Evolutionary conservation across 2,113 vertebrate genomes (phyloP).

Genomic region (Gambusia affinis): DNA sequence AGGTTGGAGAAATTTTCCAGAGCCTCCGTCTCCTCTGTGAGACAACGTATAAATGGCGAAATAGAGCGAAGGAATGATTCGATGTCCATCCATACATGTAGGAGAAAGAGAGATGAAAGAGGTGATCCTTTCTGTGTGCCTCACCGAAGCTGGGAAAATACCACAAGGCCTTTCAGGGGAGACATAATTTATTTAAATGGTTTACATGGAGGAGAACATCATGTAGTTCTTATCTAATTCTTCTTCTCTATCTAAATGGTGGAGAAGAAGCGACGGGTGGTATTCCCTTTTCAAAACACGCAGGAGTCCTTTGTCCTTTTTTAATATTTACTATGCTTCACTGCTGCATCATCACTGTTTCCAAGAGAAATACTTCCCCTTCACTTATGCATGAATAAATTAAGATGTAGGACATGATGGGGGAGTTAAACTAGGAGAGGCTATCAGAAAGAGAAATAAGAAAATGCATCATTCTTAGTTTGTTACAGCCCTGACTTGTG

Average conservation of each 20-base stretch:
- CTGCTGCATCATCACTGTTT: not conserved
- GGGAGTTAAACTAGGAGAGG: slow-evolving; percentile 1
- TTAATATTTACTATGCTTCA: not conserved
- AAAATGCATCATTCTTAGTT: not conserved
- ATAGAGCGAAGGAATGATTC: not conserved
- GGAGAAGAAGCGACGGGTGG: not conserved
- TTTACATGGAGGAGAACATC: slow-evolving; percentile 54
- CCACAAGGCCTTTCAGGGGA: slow-evolving; percentile 49
- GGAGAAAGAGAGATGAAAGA: not conserved
- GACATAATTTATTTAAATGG: slow-evolving; percentile 68
- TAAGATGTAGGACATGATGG: not conserved
- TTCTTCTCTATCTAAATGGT: not conserved
- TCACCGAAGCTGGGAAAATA: slow-evolving; percentile 27
- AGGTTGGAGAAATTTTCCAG: not conserved
- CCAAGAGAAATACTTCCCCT: slow-evolving; percentile 21
- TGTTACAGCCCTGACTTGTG: no score
- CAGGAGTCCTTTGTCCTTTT: slow-evolving; percentile 12
- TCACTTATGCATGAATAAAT: slow-evolving; percentile 29
- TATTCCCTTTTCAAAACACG: slow-evolving; percentile 41
- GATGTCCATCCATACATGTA: not conserved
- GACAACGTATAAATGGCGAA: not conserved
- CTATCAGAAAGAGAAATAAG: not conserved
- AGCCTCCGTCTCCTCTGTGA: not conserved
- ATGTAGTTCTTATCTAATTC: slow-evolving; percentile 15
- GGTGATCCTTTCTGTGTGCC: slow-evolving; percentile 1